These are phyloP conservation scores for Chaitophorus viminalis DNA, from an alignment of 2,888 invertebrate species.

Conservation along the genomic window DNA sequence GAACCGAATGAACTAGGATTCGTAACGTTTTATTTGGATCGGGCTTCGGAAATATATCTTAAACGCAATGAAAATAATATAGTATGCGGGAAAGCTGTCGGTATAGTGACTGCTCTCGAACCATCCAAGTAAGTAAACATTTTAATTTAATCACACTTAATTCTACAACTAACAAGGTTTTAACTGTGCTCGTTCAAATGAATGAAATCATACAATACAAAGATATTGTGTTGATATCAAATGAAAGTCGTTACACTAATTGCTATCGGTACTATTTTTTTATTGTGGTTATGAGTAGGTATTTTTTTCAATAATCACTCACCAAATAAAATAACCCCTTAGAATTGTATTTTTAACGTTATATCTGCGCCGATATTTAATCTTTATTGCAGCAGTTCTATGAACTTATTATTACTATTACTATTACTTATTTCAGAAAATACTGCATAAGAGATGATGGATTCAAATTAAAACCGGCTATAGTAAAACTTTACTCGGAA, in stretches of 20 bases:
- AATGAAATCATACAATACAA: no score
- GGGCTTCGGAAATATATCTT: slow-evolving; percentile 17
- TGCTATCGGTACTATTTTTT: background rate
- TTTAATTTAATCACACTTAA: background rate
- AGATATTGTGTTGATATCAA: no score
- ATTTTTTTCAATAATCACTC: background rate
- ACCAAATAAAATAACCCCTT: background rate
- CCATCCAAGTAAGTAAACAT: background rate
- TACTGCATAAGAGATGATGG: slow-evolving; percentile 14
- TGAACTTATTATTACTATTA: no score
- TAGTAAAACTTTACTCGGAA: slow-evolving; percentile 39
- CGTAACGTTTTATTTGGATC: slow-evolving; percentile 36
- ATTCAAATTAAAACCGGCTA: slow-evolving; percentile 13
- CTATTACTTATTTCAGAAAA: slow-evolving; percentile 34
- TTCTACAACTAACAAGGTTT: background rate
- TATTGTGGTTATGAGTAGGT: background rate
- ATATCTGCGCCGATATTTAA: background rate
- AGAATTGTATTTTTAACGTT: background rate
- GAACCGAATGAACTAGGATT: slow-evolving; percentile 11
- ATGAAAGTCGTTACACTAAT: background rate
- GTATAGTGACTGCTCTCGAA: slow-evolving; percentile 37
- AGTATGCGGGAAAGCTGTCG: slow-evolving; percentile 37
- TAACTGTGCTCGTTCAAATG: no score
- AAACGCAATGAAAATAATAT: slow-evolving; percentile 31
- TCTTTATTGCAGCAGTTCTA: background rate